Conservation (phyloP, 2,888 invertebrate species). For the Eurytoma adleriae region DNA sequence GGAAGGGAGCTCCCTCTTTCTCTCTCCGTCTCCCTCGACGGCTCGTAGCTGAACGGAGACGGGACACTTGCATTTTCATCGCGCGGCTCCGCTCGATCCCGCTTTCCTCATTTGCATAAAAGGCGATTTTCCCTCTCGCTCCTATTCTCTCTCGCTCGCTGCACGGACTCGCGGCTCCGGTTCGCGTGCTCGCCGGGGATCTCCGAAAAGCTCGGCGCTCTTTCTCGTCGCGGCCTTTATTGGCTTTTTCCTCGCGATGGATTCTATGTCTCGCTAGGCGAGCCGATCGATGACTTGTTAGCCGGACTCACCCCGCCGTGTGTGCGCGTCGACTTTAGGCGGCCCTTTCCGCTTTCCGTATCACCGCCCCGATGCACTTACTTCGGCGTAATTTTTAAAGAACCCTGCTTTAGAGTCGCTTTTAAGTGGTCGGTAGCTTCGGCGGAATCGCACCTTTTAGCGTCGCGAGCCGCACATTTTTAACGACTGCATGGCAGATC, state of each 20-base stretch:
- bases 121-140: background rate
- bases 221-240: background rate
- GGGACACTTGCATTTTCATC: too few relatives aligned
- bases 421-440: too few relatives aligned
- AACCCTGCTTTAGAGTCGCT: too few relatives aligned
- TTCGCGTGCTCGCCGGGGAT: background rate
- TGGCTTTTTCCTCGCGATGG: conserved; percentile 12
- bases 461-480: too few relatives aligned
- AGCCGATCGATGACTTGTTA: conserved; percentile 32
- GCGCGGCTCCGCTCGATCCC: conserved; percentile 1
- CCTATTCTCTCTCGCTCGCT: background rate
- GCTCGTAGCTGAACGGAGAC: too few relatives aligned
- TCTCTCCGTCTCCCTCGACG: background rate
- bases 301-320: background rate
- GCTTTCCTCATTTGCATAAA: conserved; percentile 26
- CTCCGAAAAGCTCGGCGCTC: background rate
- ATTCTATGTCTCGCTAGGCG: conserved; percentile 8
- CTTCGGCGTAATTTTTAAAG: too few relatives aligned
- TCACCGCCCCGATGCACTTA: too few relatives aligned
- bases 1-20: conserved; percentile 13
- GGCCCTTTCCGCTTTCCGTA: too few relatives aligned
- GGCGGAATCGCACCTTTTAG: too few relatives aligned
- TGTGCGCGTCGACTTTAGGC: background rate
- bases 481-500: too few relatives aligned
- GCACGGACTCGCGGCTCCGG: background rate